These are phyloP conservation scores for Perizoma flavofasciatum DNA, from an alignment of 2,888 invertebrate genomes.

Conservation along the genomic window DNA sequence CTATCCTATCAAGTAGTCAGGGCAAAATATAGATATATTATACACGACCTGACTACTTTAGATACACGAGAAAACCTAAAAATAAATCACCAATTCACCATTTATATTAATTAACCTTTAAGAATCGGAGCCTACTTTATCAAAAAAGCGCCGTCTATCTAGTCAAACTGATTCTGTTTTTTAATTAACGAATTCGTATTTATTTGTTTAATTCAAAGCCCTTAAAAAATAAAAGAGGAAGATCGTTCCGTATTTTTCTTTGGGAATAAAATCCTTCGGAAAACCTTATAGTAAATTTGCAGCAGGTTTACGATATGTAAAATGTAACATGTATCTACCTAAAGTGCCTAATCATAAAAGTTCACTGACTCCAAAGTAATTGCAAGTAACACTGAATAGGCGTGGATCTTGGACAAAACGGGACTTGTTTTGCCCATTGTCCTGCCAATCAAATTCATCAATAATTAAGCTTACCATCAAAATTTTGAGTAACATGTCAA, in stretches of 20 bases:
- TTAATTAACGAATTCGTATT: conserved; percentile 17
- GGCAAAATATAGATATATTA: background rate
- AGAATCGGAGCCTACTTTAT: background rate
- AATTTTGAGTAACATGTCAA: conserved; percentile 21
- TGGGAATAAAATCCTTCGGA: background rate
- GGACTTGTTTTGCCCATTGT: conserved; percentile 59
- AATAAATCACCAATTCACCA: background rate
- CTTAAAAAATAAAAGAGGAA: background rate
- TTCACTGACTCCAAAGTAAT: conserved; percentile 35
- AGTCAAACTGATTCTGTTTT: conserved; percentile 20
- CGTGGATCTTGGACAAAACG: conserved; percentile 46
- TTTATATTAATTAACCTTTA: background rate
- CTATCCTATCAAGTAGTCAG: background rate
- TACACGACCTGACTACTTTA: no score
- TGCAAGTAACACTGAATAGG: conserved; percentile 41
- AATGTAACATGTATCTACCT: conserved; percentile 17
- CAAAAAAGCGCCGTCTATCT: conserved; percentile 3
- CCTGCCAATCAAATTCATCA: conserved; percentile 56
- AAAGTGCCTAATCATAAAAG: conserved; percentile 8
- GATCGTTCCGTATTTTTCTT: background rate
- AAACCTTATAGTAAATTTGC: background rate
- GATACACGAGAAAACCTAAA: background rate
- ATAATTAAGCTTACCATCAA: conserved; percentile 25
- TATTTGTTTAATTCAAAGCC: conserved; percentile 9
- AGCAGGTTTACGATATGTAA: conserved; percentile 11